Base-by-base conservation (phyloP, 2,797 vertebrate species). In the Thalassophryne amazonica region DNA sequence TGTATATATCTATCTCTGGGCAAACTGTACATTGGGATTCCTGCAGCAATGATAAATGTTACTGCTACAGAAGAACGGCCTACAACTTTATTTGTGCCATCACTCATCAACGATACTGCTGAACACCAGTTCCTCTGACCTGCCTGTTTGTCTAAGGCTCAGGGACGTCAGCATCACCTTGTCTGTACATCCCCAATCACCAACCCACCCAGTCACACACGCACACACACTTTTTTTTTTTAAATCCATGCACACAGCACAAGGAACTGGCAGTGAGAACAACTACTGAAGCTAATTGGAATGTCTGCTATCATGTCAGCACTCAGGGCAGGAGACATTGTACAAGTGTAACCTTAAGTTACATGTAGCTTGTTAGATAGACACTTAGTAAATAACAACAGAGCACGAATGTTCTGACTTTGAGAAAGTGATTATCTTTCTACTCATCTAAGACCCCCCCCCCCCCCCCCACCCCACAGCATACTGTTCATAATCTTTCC, bases 271-370 rank as follows among this genome's bases (percentile, higher is more conserved):
- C 53, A 63, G 56, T 24, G 46, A 29, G 34, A 19, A 46, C 5
- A 45, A 30, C 66, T 45, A 48, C 42, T 15, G 9, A 34, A 35
- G 55, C 50, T 72, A 73, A 77, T 64, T 68, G 60, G 56, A 28
- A 11, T 53, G 38, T 45, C 41, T 46, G 54, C 33, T 57, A 37
- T 51, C 31, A 36, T 42, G 16, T 41, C 20, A 36, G 60, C 27
- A 51, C 42, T 49, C 3, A 19, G 42, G 42, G 40, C 33, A 13
- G 33, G 18, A 61, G 53, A 40, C 34, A 46, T 30, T 56, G 36
- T 53, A 23, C 2, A 8, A 19, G 17, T 19, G 35, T 30, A 49
- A 73, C 60, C 54, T 51, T 22, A 56, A 69, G 48, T 63, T 51
- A 21, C 27, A 57, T 22, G 47, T 5, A 45, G 52, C 45, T 77